These are phyloP conservation scores for Lacerta bilineata DNA, from an alignment of 2,797 vertebrate genomes.

Conservation along the genomic window DNA sequence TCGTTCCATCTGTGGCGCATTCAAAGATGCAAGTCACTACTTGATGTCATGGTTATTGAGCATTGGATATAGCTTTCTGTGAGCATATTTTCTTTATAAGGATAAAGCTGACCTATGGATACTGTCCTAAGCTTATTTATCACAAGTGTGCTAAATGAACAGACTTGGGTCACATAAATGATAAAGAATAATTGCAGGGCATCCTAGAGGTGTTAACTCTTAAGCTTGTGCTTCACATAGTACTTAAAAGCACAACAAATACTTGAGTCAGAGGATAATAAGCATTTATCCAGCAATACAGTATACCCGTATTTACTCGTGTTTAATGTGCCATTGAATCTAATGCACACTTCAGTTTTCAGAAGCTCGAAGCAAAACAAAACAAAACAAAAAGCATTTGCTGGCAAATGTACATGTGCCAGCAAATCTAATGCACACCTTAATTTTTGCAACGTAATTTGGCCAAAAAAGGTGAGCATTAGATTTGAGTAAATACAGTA, in stretches of 20 bases:
- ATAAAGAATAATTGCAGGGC: slow-evolving; percentile 32
- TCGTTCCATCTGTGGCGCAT: background rate
- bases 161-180: slow-evolving; percentile 1
- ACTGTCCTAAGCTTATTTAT: background rate
- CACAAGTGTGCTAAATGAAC: background rate
- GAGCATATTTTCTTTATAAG: background rate
- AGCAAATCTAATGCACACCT: no score
- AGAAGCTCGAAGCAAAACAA: no score
- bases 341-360: no score
- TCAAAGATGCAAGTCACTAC: background rate
- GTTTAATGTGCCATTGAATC: no score
- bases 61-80: background rate
- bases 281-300: slow-evolving; percentile 14
- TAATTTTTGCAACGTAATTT: background rate
- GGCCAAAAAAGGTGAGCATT: background rate
- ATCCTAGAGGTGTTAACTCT: background rate
- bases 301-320: no score
- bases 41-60: background rate
- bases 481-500: no score
- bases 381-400: background rate
- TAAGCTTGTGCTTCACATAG: slow-evolving; percentile 29
- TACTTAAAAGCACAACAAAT: slow-evolving; percentile 4
- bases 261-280: background rate
- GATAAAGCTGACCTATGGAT: background rate
- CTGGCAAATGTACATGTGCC: no score